A percentile compares a stretch with the other conserved stretches of the same genome.
These are phyloP conservation scores for Dreissena polymorpha DNA, from an alignment of 1,140 invertebrate genomes.

Conservation along the genomic window DNA sequence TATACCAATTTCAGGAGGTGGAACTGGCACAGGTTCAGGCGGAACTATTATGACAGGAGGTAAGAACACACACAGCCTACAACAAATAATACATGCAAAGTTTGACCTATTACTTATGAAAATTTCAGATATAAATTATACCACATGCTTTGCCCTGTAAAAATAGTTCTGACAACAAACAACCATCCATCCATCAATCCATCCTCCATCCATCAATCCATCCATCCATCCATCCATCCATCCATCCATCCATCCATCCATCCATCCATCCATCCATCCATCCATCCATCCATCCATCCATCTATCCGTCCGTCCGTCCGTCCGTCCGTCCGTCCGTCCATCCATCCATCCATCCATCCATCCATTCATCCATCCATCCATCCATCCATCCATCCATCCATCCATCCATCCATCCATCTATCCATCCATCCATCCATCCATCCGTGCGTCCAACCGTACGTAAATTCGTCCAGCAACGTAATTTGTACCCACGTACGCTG, in stretches of 20 bases:
- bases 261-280: conserved; percentile 2
- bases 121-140: too few species aligned
- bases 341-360: conserved; percentile 11
- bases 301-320: too few species aligned
- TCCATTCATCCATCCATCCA: conserved; percentile 8
- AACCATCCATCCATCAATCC: too few species aligned
- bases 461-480: background rate
- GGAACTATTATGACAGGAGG: too few species aligned
- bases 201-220: background rate
- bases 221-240: conserved; percentile 2
- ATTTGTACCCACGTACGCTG: background rate
- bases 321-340: too few species aligned
- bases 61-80: too few species aligned
- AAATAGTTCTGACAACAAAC: too few species aligned
- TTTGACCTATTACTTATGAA: too few species aligned
- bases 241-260: conserved; percentile 2
- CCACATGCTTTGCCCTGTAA: too few species aligned
- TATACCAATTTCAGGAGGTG: too few species aligned
- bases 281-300: conserved; percentile 2
- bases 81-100: too few species aligned
- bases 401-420: conserved; percentile 5
- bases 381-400: conserved; percentile 11
- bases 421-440: conserved; percentile 5
- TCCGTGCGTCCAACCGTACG: background rate
- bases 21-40: too few species aligned